These are phyloP conservation scores for Stichodactyla mertensii DNA, from an alignment of 64 coral and sea anemone species.

Conservation along the genomic window DNA sequence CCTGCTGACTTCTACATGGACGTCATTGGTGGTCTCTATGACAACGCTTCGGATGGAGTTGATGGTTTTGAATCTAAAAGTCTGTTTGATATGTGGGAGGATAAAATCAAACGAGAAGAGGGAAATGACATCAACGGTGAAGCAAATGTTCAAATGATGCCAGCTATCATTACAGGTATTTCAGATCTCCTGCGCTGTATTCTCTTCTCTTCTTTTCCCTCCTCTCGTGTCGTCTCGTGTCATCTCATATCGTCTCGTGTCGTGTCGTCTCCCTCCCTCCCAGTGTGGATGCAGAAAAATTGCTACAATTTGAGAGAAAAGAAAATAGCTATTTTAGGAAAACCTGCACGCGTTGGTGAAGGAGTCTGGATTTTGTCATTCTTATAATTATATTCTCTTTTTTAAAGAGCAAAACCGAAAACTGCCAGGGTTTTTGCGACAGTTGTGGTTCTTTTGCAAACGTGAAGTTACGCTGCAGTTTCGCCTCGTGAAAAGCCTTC, in stretches of 20 bases:
- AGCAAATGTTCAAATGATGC: neutral
- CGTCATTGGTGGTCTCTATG: slow-evolving; percentile 64
- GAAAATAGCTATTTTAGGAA: neutral
- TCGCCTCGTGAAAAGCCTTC: slow-evolving; percentile 48
- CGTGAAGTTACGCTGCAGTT: slow-evolving; percentile 73
- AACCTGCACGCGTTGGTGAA: neutral
- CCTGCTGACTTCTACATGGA: slow-evolving; percentile 95
- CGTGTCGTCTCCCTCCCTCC: no score
- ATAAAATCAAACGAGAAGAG: neutral
- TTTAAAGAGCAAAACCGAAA: slow-evolving; percentile 30
- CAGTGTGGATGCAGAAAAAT: neutral
- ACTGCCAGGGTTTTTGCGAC: slow-evolving; percentile 54
- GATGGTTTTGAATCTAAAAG: slow-evolving; percentile 11
- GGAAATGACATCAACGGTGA: no score
- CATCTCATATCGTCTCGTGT: neutral
- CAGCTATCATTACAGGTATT: neutral
- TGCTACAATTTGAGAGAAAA: neutral
- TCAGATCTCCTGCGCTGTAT: no score
- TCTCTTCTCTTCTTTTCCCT: neutral
- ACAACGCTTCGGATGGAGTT: slow-evolving; percentile 16
- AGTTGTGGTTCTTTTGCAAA: slow-evolving; percentile 41
- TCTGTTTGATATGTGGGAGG: slow-evolving; percentile 44
- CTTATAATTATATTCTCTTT: neutral
- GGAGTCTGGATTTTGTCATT: neutral
- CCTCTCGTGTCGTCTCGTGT: no score